Evolutionary conservation across 2,797 vertebrate genomes (phyloP), one percentile per base, ranked within the genome.

Genomic region (Acestrorhynchus altus): DNA sequence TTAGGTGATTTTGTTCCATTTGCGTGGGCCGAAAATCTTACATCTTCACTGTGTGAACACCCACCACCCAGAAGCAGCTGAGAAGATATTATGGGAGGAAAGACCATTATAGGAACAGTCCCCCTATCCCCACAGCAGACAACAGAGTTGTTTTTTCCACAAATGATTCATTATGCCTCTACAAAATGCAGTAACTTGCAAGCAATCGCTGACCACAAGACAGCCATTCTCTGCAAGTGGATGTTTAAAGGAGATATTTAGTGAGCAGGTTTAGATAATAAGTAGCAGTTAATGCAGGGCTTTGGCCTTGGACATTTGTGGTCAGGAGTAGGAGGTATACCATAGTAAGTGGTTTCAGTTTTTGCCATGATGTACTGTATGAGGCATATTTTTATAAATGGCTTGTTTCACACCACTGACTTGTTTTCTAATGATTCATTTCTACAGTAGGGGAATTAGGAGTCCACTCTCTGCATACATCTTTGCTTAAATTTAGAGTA

Each of bases 71-170:
- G n/a, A 16, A 40, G 35, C 47, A 69, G 46, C n/a, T 28, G 31
- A 54, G 47, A 49, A 20, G 65, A 28, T 80, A 74, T 74, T 70
- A 61, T 11, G 11, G 22, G 46, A 64, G 26, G 46, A 39, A 47
- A 74, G 28, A 61, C 59, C 72, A 18, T 54, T 52, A 69, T 39
- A 69, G 66, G 66, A 69, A 51, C 42, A 28, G 60, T 10, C 24
- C 49, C 35, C 26, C 49, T 2, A 8, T 26, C 10, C 18, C 20
- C 28, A 52, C 16, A 28, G 61, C 44, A 46, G 12, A 68, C 4
- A 31, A 42, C 20, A 40, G 12, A 47, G 31, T 13, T 63, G 16
- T 61, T 24, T 80, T 83, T 84, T 82, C 83, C 79, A 63, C 57
- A 13, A n/a, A 13, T 76, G 54, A 80, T 80, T 80, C 63, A 80